Base-by-base conservation (phyloP, 2,113 vertebrate species). In the Calidris pugnax region DNA sequence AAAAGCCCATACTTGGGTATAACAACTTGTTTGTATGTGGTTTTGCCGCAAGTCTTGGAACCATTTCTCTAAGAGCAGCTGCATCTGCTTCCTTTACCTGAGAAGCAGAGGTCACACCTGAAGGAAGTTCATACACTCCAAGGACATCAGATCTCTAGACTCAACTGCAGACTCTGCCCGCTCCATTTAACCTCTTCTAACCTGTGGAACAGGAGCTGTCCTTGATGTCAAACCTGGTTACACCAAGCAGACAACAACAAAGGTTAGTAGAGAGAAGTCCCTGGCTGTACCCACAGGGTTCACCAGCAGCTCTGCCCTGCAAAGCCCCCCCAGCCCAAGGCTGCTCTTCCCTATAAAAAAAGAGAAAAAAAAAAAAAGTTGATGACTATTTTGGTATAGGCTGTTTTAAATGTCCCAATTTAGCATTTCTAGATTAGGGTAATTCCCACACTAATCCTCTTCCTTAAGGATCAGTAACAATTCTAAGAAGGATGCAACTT, bases 21-120 rank as follows among this genome's bases (percentile, higher is more conserved):
- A 59, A 64, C 39, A 45, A 57, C 21, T 22, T 32, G 35, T 33
- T 14, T 4, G 10, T 1, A 10, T 1, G 24, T 0, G 2, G 35
- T 41, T 72, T 66, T 24, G 26, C 47, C 35, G 45, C 66, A n/a
- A 79, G 57, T 20, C 71, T 32, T 39, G 56, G 21, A 64, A n/a
- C n/a, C 6, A 27, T 20, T 93, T 68, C 85, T 75, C 26, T 6
- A 37, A n/a, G 27, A 81, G 51, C 60, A 71, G 6, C 48, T 17
- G 7, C 41, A 32, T 43, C 24, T 14, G 7, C 14, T 26, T 74
- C 9, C 87, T 55, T 33, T 35, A 47, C 74, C 81, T 30, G 60
- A 45, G 60, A 83, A 76, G 57, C 4, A 1, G 67, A 91, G 66
- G 69, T 53, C 74, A 55, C 85, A 67, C 43, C 73, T 87, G 90